Evolutionary conservation across 2,888 invertebrate species (phyloP), one percentile per base, ranked within the genome.

Genomic region (Acheta domesticus): DNA sequence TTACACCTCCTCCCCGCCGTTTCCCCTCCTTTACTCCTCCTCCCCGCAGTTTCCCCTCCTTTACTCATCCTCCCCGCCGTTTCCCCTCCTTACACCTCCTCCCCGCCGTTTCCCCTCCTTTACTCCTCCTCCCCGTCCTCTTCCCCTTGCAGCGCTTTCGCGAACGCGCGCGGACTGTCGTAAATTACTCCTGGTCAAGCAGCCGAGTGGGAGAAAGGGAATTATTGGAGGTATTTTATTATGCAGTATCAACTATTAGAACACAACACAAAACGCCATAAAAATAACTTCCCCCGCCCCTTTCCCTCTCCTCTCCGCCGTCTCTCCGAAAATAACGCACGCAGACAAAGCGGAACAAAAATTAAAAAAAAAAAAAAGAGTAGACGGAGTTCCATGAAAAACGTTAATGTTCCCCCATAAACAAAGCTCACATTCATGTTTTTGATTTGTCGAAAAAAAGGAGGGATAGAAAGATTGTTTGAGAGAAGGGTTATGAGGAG

Each of bases 361-460:
- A n/a, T n/a, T n/a, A n/a, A 75, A 79, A 74, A 21, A 77, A 75
- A 80, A 81, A 77, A 75, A 80, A 80, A 81, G 77, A 79, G 16
- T 62, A 62, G 62, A n/a, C 62, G 62, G 62, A 19, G 62, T 62
- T 62, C n/a, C 62, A n/a, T 62, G 62, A 62, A 62, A 80, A 78
- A 75, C 78, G 79, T 80, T 81, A 80, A 80, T 81, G 80, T 79
- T 77, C 76, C 50, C 62, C 49, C 80, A 80, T 79, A 81, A 81
- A 80, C 80, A 81, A 81, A 77, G 79, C 80, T 76, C 73, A 76
- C 77, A 80, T 81, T 79, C 79, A 81, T 77, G 80, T 80, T 81
- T 80, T 81, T 81, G 81, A 81, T 81, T 81, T 81, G 81, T 79
- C 79, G 80, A 79, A 81, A 78, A 76, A 81, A 81, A 79, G 77